Percentiles rank a stretch among this genome's conserved stretches.
phyloP scores from a whole-genome alignment of 2,113 vertebrate genomes.

The Carassius auratus region DNA sequence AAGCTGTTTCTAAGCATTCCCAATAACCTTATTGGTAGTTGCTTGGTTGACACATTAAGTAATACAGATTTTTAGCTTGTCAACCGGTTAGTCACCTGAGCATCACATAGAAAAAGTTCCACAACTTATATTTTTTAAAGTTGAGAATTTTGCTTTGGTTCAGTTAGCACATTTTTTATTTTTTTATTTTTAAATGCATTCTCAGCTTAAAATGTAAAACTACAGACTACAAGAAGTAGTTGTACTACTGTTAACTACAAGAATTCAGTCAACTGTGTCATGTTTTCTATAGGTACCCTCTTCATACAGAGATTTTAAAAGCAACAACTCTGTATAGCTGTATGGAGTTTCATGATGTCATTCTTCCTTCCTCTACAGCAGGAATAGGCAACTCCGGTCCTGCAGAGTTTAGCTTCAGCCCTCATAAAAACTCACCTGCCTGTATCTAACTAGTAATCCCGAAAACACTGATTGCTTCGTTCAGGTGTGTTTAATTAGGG shows the following conservation, averaged over 20 bases:
- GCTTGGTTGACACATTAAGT: not conserved
- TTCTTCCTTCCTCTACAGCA: slow-evolving; percentile 49
- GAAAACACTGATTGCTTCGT: too few relatives aligned
- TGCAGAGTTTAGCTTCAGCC: too few relatives aligned
- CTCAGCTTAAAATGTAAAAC: not conserved
- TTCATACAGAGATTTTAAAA: not conserved
- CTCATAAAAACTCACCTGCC: too few relatives aligned
- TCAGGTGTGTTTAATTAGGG: too few relatives aligned
- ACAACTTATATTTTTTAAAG: not conserved
- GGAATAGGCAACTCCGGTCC: too few relatives aligned
- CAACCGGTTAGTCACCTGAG: not conserved
- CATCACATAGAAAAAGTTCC: not conserved
- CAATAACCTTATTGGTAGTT: not conserved
- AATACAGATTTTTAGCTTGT: not conserved
- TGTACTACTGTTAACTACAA: not conserved
- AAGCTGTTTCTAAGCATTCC: not conserved
- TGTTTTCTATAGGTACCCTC: not conserved
- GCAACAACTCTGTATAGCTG: slow-evolving; percentile 8
- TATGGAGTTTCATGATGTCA: slow-evolving; percentile 40
- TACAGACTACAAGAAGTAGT: not conserved
- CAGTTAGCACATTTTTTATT: not conserved
- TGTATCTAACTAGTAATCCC: too few relatives aligned
- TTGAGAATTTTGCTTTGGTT: not conserved
- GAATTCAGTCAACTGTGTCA: not conserved
- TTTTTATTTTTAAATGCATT: not conserved